Evolutionary conservation across 2,797 vertebrate species (phyloP).

Genomic region (Pelochelys cantorii): DNA sequence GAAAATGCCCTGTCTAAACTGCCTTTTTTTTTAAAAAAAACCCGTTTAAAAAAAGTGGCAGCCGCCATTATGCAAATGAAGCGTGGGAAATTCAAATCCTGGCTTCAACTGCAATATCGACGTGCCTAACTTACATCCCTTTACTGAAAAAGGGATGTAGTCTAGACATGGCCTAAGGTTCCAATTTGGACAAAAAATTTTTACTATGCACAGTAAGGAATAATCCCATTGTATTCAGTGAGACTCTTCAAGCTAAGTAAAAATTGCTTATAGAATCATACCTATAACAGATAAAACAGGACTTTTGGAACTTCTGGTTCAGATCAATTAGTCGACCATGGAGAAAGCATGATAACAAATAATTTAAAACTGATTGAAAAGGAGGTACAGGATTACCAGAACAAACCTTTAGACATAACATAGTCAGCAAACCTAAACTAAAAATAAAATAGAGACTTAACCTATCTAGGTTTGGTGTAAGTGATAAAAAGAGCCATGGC

Average conservation of each 20-base stretch:
- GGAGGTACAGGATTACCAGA: not conserved
- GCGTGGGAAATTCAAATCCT: too few relatives aligned
- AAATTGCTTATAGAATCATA: not conserved
- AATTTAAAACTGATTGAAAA: not conserved
- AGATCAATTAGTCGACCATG: not conserved
- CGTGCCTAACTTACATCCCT: too few relatives aligned
- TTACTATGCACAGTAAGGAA: not conserved
- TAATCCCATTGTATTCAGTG: not conserved
- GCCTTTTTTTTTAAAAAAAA: too few relatives aligned
- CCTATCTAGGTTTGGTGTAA: not conserved
- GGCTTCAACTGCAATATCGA: too few relatives aligned
- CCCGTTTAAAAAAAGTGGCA: too few relatives aligned
- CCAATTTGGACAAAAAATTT: not conserved
- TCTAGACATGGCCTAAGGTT: too few relatives aligned
- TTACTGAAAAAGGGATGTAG: too few relatives aligned
- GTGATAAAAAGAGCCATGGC: not conserved
- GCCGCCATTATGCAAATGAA: too few relatives aligned
- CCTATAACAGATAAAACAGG: not conserved
- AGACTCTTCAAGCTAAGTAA: not conserved
- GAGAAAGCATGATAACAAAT: not conserved
- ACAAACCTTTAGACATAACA: not conserved
- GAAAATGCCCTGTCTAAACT: too few relatives aligned
- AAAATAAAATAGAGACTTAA: slow-evolving; percentile 22
- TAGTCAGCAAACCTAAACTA: not conserved
- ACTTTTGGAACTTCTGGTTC: not conserved